Percentiles rank a stretch among this genome's conserved stretches.
Evolutionary conservation across 2,797 vertebrate genomes (phyloP).

Genomic region (Peromyscus attwateri): DNA sequence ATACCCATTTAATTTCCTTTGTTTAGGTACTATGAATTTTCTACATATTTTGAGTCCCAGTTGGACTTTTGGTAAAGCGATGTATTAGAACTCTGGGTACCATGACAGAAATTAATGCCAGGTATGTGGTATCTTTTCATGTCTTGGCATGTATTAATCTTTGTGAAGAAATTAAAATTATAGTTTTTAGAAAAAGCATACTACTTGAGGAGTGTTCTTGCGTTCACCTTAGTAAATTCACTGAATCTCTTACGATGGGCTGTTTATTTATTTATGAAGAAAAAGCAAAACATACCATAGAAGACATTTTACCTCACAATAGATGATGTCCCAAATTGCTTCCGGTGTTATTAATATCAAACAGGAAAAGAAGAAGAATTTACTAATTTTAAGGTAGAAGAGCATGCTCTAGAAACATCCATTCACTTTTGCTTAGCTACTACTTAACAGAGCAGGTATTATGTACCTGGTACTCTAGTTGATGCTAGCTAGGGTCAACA

Average conservation of each 20-base stretch:
- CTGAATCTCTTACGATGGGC: constrained; percentile 2
- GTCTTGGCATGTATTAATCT: background rate
- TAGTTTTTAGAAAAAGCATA: constrained; percentile 22
- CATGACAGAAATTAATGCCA: background rate
- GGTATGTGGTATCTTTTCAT: background rate
- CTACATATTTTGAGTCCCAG: background rate
- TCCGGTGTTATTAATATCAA: background rate
- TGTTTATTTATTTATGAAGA: background rate
- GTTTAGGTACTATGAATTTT: constrained; percentile 22
- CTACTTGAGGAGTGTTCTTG: constrained; percentile 1
- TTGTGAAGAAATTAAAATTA: background rate
- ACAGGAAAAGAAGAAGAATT: background rate
- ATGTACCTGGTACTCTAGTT: background rate
- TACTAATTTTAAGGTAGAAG: background rate
- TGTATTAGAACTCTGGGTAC: constrained; percentile 9
- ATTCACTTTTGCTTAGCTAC: background rate
- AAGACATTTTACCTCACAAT: background rate
- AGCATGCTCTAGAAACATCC: background rate
- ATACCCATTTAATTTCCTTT: background rate
- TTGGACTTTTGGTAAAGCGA: constrained; percentile 40
- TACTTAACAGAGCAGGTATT: too few species aligned
- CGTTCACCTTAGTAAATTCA: constrained; percentile 18
- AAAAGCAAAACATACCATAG: background rate
- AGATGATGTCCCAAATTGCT: background rate
- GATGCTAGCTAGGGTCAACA: background rate